Percentiles rank a stretch among this genome's conserved stretches.
Evolutionary conservation across 2,113 vertebrate genomes (phyloP).

Genomic region (Ploceus nigricollis): DNA sequence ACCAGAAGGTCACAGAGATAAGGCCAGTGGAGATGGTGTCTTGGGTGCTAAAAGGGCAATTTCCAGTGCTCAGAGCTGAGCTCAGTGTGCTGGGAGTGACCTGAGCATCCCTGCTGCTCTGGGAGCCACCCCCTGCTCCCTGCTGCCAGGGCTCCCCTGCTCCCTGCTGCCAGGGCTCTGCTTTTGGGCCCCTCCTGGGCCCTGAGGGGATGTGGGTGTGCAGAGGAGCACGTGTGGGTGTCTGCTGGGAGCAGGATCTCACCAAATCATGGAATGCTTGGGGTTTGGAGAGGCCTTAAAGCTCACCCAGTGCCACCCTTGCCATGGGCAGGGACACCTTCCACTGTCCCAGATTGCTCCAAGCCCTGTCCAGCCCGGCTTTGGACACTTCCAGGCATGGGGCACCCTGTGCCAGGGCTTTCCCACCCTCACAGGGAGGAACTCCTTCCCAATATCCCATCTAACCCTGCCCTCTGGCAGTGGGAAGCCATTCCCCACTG

Average conservation of each 20-base stretch:
- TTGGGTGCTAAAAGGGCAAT: neutral
- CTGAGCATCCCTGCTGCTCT: accelerated
- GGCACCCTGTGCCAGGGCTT: neutral
- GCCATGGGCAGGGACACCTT: neutral
- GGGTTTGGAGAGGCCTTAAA: neutral
- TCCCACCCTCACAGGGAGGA: neutral
- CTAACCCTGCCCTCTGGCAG: neutral
- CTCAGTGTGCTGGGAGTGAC: accelerated
- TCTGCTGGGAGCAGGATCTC: neutral
- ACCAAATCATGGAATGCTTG: neutral
- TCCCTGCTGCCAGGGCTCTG: neutral
- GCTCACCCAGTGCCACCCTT: neutral
- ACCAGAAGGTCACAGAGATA: neutral
- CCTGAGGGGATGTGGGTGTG: accelerated
- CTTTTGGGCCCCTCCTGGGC: neutral
- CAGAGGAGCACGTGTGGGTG: neutral
- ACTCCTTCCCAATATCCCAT: neutral
- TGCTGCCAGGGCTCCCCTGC: neutral
- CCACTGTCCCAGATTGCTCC: neutral
- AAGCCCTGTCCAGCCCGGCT: neutral
- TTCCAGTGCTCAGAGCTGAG: neutral
- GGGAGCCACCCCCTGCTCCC: neutral
- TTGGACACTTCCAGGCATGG: neutral
- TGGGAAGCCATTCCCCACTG: neutral
- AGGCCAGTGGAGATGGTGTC: neutral